Evolutionary conservation across 1,140 invertebrate species (phyloP), one percentile per base, ranked within the genome.

Genomic region (Heliothis subflexa): DNA sequence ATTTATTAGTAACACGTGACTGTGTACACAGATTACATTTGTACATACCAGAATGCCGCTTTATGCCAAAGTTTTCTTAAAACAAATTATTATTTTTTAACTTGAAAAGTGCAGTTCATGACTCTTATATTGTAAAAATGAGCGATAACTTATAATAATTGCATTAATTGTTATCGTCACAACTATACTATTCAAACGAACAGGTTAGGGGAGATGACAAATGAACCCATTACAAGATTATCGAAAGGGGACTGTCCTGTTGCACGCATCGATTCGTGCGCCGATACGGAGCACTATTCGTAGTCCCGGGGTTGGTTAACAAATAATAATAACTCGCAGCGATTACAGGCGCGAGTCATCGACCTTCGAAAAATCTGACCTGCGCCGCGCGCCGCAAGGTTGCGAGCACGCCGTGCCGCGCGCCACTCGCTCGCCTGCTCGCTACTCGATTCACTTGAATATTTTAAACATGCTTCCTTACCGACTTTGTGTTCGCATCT

Each of bases 281-380:
- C 33, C 55, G 28, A 61, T 61, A 50, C 73, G 47, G 52, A 74
- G 28, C 72, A 61, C 55, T 70, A 50, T 50, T 75, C 59, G 49
- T 64, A 47, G 74, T 72, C 54, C 74, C 76, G 81, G 82, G 85
- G 84, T 83, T 85, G 81, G 84, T 84, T 89, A 78, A 89, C 86
- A 88, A 90, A 89, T 91, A 93, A 92, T 91, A 92, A 92, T 93
- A 93, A 87, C 84, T 88, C 86, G 87, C 74, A 83, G 83, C 90
- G 88, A 94, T 93, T 91, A 91, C 89, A 81, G 81, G 80, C 78
- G 55, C 88, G 85, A 92, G 92, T 94, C 92, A 94, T 90, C 89
- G 92, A 94, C 92, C 92, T 94, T 94, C 91, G 88, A 93, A 94
- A 93, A 90, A 93, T 94, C 90, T 93, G 91, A 93, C 91, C 92